These are phyloP conservation scores for Apteryx owenii DNA, from an alignment of 2,113 vertebrate genomes.

Conservation along the genomic window DNA sequence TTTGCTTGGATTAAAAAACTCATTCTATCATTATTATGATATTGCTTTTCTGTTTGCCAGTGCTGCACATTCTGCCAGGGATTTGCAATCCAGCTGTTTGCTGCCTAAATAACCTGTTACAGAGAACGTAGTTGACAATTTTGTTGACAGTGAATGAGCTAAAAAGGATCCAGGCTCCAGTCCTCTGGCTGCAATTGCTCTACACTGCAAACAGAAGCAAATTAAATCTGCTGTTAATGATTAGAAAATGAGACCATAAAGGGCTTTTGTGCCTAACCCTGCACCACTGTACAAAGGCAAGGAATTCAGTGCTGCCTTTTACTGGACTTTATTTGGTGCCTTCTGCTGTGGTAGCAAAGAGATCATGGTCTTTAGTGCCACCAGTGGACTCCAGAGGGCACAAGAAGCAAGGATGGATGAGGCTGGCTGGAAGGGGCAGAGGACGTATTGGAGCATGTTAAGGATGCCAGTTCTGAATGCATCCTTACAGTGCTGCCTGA, in stretches of 20 bases:
- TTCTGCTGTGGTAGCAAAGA: background rate
- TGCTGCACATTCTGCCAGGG: background rate
- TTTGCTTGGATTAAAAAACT: conserved; percentile 48
- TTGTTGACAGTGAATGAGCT: background rate
- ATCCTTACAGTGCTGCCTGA: background rate
- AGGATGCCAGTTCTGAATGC: background rate
- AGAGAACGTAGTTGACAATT: background rate
- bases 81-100: conserved; percentile 37
- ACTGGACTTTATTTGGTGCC: background rate
- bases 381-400: background rate
- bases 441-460: background rate
- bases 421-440: background rate
- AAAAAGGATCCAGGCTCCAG: background rate
- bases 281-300: background rate
- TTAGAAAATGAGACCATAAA: background rate
- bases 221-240: conserved; percentile 11
- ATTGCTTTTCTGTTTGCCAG: conserved; percentile 16
- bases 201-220: background rate
- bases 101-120: background rate
- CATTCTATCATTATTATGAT: conserved; percentile 12
- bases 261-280: background rate
- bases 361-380: background rate
- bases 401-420: rapidly evolving
- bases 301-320: background rate
- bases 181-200: background rate